Evolutionary conservation across 2,888 invertebrate genomes (phyloP), one percentile per base, ranked within the genome.

Genomic region (Orthosia cruda): DNA sequence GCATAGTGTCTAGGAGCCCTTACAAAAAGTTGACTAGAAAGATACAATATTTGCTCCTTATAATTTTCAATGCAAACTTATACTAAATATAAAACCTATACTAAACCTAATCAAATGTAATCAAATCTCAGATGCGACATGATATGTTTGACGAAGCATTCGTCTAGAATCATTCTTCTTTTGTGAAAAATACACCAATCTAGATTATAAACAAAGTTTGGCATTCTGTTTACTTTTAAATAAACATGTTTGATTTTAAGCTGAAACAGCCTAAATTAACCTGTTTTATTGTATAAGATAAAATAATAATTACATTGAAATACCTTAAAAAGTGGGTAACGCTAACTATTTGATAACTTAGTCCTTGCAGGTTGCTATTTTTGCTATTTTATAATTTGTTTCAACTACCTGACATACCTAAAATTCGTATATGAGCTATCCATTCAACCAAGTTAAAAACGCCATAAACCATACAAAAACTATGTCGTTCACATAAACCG

Each of bases 31-130:
- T 71, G 18, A 52, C 11, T 18, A 32, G 4, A 55, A 0, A 57
- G 9, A 52, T 50, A 57, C 5, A 47, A 75, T 61, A 18, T 50
- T 55, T 62, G 2, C 40, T 45, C 13, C 40, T 15, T 64, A 15
- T 69, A 40, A 64, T 50, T 64, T 64, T 54, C 49, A 64, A 59
- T 59, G 58, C n/a, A 67, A 74, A 67, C 45, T 32, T n/a, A n/a
- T n/a, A n/a, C n/a, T n/a, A n/a, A n/a, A n/a, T n/a, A n/a, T n/a
- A n/a, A n/a, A n/a, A n/a, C n/a, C n/a, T n/a, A n/a, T n/a, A n/a
- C n/a, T n/a, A n/a, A n/a, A n/a, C n/a, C n/a, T n/a, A n/a, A n/a
- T n/a, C n/a, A 58, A 74, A 50, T 45, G 3, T 26, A 26, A 26
- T 26, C 26, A 26, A 26, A 26, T 26, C 26, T 26, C 26, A 26